phyloP scores from a whole-genome alignment of 2,888 invertebrate genomes.

The Molanna angustata region DNA sequence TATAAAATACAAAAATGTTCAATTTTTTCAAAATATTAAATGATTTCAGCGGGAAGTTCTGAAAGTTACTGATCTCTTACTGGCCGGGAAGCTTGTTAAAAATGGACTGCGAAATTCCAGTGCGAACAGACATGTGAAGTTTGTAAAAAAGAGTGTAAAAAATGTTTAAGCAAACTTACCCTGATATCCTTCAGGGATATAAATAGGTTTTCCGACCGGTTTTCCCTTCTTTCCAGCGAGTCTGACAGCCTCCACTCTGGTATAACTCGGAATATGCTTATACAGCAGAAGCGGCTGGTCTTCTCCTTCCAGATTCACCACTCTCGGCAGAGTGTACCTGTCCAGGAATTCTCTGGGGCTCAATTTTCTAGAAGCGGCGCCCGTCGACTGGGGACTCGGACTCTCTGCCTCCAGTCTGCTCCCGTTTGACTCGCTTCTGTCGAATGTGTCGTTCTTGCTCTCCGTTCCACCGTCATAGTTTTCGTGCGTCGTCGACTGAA shows the following conservation, averaged over 20 bases:
- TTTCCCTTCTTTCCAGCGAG: conserved; percentile 55
- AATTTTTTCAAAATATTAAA: no score
- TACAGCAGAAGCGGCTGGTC: conserved; percentile 61
- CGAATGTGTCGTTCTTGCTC: conserved; percentile 30
- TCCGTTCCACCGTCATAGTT: conserved; percentile 34
- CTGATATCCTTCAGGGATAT: conserved; percentile 65
- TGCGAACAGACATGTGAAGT: no score
- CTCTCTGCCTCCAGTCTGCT: conserved; percentile 21
- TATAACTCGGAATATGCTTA: conserved; percentile 60
- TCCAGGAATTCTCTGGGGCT: conserved; percentile 57
- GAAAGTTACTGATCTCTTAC: no score
- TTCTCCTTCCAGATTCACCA: conserved; percentile 56
- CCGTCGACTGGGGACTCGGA: conserved; percentile 27
- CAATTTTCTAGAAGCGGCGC: conserved; percentile 34
- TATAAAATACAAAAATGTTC: no score
- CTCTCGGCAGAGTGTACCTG: conserved; percentile 59
- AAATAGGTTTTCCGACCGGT: conserved; percentile 56
- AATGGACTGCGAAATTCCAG: no score
- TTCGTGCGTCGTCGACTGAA: conserved; percentile 21
- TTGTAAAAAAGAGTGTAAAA: neutral
- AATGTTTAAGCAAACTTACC: conserved; percentile 52
- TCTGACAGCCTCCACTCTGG: conserved; percentile 62
- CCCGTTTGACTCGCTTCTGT: conserved; percentile 28
- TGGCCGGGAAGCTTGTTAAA: no score
- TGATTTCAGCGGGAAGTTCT: neutral